Base-by-base conservation (phyloP, 1,140 invertebrate species). In the Tribolium castaneum region DNA sequence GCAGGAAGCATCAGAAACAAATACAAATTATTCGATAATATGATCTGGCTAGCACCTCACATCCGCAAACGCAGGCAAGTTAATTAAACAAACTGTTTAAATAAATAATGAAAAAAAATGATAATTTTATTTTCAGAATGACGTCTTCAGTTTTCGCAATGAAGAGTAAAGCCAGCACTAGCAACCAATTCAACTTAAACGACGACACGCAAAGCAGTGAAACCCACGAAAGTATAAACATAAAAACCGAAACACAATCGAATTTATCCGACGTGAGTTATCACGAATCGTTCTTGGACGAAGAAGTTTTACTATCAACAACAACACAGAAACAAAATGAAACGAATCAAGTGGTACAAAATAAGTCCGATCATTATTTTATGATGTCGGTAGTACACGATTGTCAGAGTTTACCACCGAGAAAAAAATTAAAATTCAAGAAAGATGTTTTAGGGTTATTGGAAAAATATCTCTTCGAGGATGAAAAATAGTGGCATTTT, bases 301-400 rank as follows among this genome's bases (percentile, higher is more conserved):
- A 66, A 13, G 59, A 66, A 12, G 59, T 6, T 13, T 4, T 66
- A 5, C 13, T 66, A 35, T 19, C 54, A 59, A 39, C 59, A n/a
- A 12, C 56, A n/a, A 10, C 16, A 3, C 22, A 0, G 3, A n/a
- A 30, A 66, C 59, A 66, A 66, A 35, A 35, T 6, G 30, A 66
- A 66, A 66, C 34, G n/a, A 45, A 9, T 45, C 39, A 9, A 45
- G 39, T n/a, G n/a, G n/a, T 45, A 12, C 14, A 34, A 5, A 66
- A 66, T 14, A 66, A 66, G 9, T 12, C 25, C 12, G 59, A 66
- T 35, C 59, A 66, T 66, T 66, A 66, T 35, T 66, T 66, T 13
- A 66, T 66, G 59, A 66, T 66, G 59, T 66, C 59, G n/a, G 30
- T 66, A 5, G 5, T 66, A n/a, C 59, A 66, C n/a, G 59, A 66